Evolutionary conservation across 30 jellyfish, hydroid and myxozoan species (phyloP), one percentile per base, ranked within the genome.

Genomic region (Hydra vulgaris): DNA sequence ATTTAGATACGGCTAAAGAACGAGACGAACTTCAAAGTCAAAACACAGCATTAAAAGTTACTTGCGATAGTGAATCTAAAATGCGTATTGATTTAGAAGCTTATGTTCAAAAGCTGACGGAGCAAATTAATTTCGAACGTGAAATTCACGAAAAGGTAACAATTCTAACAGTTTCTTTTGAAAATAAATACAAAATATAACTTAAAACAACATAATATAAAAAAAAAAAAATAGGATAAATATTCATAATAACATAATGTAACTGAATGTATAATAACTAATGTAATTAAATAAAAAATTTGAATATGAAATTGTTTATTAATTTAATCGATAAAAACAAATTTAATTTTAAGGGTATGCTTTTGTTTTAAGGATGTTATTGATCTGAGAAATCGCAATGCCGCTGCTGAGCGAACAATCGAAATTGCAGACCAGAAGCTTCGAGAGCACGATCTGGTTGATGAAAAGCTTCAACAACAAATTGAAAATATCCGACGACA

Each of bases 371-470:
- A 90, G 97, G 97, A 85, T 55, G 25, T 81, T 73, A 79, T 23
- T 71, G 97, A 90, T 17, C 23, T 86, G 90, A 83, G 77, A 27
- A 82, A 81, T 73, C 81, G 86, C 17, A 27, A 83, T 74, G 85
- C 84, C 1, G 95, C 88, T 21, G 98, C 98, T 23, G 92, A 91
- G 27, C 88, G 81, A 17, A 82, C 96, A 20, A 82, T 91, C 23
- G 72, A 70, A 55, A 23, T 86, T 40, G 87, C 92, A 17, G 98
- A 91, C 26, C 95, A 86, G 25, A 75, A 89, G 71, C 77, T 91
- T 26, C 85, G 79, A 70, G 98, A 86, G 27, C 98, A 86, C 81
- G 88, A 86, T 52, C 85, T 82, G 26, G 81, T 91, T 61, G 98
- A 91, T 71, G 97, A 90, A 1, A 90, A 90, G 26, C 68, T 90